Percentiles rank a stretch among this genome's conserved stretches.
Conservation (phyloP, 2,888 invertebrate genomes). For the Heterodera filipjevi region DNA sequence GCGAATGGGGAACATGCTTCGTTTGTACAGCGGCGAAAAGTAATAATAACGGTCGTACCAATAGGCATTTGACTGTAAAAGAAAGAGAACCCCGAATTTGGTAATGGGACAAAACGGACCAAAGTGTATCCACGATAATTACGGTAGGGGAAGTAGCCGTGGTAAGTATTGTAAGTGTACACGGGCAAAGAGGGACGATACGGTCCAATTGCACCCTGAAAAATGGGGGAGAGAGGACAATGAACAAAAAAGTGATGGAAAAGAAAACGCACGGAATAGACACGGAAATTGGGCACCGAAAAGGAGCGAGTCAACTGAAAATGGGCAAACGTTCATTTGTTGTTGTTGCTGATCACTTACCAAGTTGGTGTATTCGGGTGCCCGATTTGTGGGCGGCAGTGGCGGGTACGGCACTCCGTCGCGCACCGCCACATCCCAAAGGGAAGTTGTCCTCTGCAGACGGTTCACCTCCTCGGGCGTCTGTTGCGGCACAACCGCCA, state of each 20-base stretch:
- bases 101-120: conserved; percentile 22
- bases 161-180: conserved; percentile 24
- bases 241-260: not conserved
- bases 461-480: conserved; percentile 13
- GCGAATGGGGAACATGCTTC: conserved; percentile 36
- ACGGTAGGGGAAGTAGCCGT: conserved; percentile 49
- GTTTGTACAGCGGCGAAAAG: conserved; percentile 37
- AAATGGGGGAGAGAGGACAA: not conserved
- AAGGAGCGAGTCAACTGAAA: conserved; percentile 33
- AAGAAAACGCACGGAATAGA: conserved; percentile 15
- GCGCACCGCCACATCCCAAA: conserved; percentile 20
- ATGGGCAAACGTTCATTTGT: not conserved
- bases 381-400: conserved; percentile 13
- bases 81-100: not conserved
- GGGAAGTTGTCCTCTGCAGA: conserved; percentile 15
- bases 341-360: not conserved
- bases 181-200: conserved; percentile 23
- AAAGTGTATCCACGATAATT: conserved; percentile 51
- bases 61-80: conserved; percentile 34
- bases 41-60: conserved; percentile 41
- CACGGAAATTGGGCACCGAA: conserved; percentile 34
- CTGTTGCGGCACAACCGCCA: conserved; percentile 22
- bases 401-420: conserved; percentile 24
- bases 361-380: conserved; percentile 20
- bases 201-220: conserved; percentile 27